A percentile compares a stretch with the other conserved stretches of the same genome.
Evolutionary conservation across 2,888 invertebrate genomes (phyloP).

Genomic region (Lasioglossum marginatum): DNA sequence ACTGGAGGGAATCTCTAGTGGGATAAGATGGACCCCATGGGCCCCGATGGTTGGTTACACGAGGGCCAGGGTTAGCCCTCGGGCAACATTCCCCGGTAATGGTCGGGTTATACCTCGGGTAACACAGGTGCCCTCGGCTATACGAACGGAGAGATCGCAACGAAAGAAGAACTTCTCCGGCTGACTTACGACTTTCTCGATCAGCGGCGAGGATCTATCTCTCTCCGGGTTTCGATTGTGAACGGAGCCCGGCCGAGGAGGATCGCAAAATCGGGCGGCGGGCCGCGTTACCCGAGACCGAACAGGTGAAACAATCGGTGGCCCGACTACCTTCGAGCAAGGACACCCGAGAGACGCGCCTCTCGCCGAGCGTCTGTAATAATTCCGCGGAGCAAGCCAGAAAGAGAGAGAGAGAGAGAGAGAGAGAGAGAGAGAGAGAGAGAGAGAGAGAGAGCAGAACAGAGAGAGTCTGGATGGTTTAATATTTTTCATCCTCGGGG

Average conservation of each 20-base stretch:
- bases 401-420: background rate
- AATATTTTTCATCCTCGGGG: background rate
- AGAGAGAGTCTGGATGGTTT: background rate
- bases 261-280: background rate
- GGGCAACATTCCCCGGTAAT: slow-evolving; percentile 83
- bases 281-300: slow-evolving; percentile 11
- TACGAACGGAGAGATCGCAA: slow-evolving; percentile 51
- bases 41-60: slow-evolving; percentile 70
- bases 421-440: background rate
- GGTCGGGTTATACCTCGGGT: slow-evolving; percentile 82
- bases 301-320: slow-evolving; percentile 17
- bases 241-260: background rate
- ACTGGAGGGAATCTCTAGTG: slow-evolving; percentile 69
- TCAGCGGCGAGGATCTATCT: slow-evolving; percentile 33
- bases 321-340: slow-evolving; percentile 17
- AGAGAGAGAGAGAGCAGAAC: background rate
- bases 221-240: slow-evolving; percentile 5
- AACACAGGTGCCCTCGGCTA: slow-evolving; percentile 82
- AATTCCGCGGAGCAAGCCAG: background rate
- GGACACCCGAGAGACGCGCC: slow-evolving; percentile 7
- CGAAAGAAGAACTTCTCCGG: slow-evolving; percentile 58
- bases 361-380: background rate
- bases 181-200: slow-evolving; percentile 63
- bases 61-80: slow-evolving; percentile 80
- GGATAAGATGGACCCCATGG: slow-evolving; percentile 73